Evolutionary conservation across 1,140 invertebrate species (phyloP), one percentile per base, ranked within the genome.

Genomic region (Yoshiicerus persimilis): DNA sequence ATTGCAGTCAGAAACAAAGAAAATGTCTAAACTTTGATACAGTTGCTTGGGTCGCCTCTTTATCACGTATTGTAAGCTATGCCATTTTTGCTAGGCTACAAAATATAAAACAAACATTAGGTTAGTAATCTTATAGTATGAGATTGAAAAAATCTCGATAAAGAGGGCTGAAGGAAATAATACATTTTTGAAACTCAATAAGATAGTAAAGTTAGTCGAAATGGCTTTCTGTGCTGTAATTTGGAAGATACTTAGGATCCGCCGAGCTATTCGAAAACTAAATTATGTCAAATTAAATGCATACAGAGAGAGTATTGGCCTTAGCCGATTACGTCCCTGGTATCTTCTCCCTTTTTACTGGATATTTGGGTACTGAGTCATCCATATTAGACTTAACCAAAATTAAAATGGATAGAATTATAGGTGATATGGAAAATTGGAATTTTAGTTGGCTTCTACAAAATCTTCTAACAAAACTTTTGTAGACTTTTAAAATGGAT

Each of bases 251-350:
- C n/a, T 88, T 32, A 36, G 39, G n/a, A 16, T 89, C n/a, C 30
- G 66, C 2, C 6, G 87, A 20, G 88, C 90, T 23, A 30, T 87
- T 4, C n/a, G 23, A 11, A 9, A 47, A 20, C 25, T 90, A 27
- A 87, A 89, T 41, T 11, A 84, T 25, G 88, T 85, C 2, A 90
- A 90, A 84, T 3, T 89, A 25, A 90, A 90, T 75, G 88, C 87
- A 4, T 90, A 90, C 56, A 32, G 90, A 70, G 27, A 87, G 66
- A 86, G 70, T 27, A 64, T 83, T 47, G 90, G 90, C 2, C 84
- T 90, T 30, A 75, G 62, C 25, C 87, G 41, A 1, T 77, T 86
- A 13, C 70, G 70, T 32, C 70, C 85, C 16, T 83, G 66, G 16
- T 86, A 62, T 20, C 27, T 86, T 70, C 2, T 41, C 6, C 75